Base-by-base conservation (phyloP, 2,888 invertebrate genomes). In the Eumacrocentrus americanus region DNA sequence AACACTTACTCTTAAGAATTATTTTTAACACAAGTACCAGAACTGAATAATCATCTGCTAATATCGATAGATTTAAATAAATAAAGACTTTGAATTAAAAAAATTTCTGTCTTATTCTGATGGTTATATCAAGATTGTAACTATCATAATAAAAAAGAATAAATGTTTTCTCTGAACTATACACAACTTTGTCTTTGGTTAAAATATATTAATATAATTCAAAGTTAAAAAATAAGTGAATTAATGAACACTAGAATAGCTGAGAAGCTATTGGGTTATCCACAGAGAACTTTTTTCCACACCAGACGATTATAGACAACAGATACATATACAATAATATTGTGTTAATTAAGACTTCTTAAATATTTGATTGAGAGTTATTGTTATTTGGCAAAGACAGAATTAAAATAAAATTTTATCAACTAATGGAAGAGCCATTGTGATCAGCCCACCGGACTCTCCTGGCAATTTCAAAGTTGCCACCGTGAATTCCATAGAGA, bases 381-480 rank as follows among this genome's bases (percentile, higher is more conserved):
- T n/a, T n/a, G 11, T 44, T 42, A 12, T 11, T 46, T 35, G 29
- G 18, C 9, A 29, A 23, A 12, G 9, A 37, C 3, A 22, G 44
- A 40, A n/a, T 48, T 1, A 22, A 58, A 34, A 38, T 46, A n/a
- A 22, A 29, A 34, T 34, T 20, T 11, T 1, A 55, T 60, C 56
- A 71, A 61, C 72, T 67, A 40, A 72, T 64, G 7, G 73, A 69
- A 6, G 78, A 72, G 20, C 66, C 65, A 40, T 71, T 72, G 57
- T 72, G 75, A 57, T 79, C 79, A 2, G 78, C 78, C 79, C 79
- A 78, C n/a, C 74, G 70, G 9, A 78, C 79, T 18, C 79, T 68
- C 46, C 79, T 69, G 7, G 74, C 69, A 6, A 79, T 72, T 54
- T 79, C 79, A 11, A 77, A 78, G 59, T 78, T 79, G 5, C 77